A percentile compares a stretch with the other conserved stretches of the same genome.
These are phyloP conservation scores for Calliopum simillimum DNA, from an alignment of 2,888 invertebrate genomes.

Conservation along the genomic window DNA sequence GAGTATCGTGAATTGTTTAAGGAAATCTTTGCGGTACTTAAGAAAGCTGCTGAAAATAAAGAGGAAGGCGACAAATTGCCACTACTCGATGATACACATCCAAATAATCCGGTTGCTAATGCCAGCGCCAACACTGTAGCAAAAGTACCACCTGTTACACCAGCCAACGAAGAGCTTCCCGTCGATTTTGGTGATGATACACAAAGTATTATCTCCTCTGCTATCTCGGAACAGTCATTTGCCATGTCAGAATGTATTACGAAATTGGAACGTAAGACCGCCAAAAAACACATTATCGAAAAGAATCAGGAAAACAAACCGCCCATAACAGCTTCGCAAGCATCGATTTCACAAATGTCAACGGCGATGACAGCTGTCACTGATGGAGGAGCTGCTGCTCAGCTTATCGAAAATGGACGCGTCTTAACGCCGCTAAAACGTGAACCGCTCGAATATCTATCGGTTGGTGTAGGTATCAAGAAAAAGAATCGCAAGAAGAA, in stretches of 20 bases:
- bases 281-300: constrained; percentile 63
- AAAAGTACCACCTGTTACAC: constrained; percentile 77
- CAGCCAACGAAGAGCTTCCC: constrained; percentile 75
- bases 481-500: constrained; percentile 79
- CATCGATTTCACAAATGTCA: constrained; percentile 40
- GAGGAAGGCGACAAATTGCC: constrained; percentile 83
- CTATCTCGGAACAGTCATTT: constrained; percentile 79
- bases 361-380: constrained; percentile 42
- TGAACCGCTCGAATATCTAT: constrained; percentile 81
- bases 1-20: constrained; percentile 85
- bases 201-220: constrained; percentile 81
- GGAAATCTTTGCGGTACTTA: constrained; percentile 85
- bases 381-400: constrained; percentile 41
- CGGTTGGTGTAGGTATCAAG: constrained; percentile 75
- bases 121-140: constrained; percentile 39
- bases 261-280: constrained; percentile 70
- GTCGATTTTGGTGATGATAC: constrained; percentile 72
- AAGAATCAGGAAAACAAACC: constrained; percentile 65
- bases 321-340: constrained; percentile 47
- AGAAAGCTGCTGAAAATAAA: constrained; percentile 85
- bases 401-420: constrained; percentile 64
- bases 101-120: constrained; percentile 48
- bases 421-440: constrained; percentile 76
- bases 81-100: constrained; percentile 74
- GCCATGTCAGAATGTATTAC: constrained; percentile 77